These are phyloP conservation scores for Bostrychus sinensis DNA, from an alignment of 2,113 vertebrate genomes.

Conservation along the genomic window DNA sequence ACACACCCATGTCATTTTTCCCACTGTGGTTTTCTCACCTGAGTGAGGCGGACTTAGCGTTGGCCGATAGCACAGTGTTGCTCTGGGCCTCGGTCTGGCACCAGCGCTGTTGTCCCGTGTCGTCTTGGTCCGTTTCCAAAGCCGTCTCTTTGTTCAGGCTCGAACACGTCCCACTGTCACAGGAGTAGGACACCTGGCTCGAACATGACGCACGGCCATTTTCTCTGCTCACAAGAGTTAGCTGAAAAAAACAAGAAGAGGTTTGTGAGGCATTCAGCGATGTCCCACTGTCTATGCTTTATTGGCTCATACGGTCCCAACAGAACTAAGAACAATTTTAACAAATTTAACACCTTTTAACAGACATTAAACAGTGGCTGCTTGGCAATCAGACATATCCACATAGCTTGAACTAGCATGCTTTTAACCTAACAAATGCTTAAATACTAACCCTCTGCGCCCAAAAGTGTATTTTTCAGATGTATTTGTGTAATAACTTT, in stretches of 20 bases:
- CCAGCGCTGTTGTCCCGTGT: slow-evolving; percentile 32
- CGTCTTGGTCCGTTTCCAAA: slow-evolving; percentile 38
- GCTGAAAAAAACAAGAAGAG: slow-evolving; percentile 32
- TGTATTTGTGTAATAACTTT: no score
- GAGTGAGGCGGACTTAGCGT: slow-evolving; percentile 34
- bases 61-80: slow-evolving; percentile 3
- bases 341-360: no score
- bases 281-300: no score
- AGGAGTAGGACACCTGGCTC: not conserved
- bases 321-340: no score
- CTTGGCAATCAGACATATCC: no score
- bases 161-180: slow-evolving; percentile 30
- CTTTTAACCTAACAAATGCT: no score
- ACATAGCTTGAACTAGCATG: no score
- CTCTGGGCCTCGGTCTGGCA: slow-evolving; percentile 62
- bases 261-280: not conserved
- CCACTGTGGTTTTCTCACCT: slow-evolving; percentile 38
- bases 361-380: no score
- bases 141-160: rapidly evolving
- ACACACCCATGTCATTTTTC: not conserved
- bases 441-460: no score
- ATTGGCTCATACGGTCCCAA: no score
- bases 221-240: slow-evolving; percentile 56
- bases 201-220: slow-evolving; percentile 51
- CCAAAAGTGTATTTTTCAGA: no score